A percentile compares a stretch with the other conserved stretches of the same genome.
Conservation (phyloP, 2,888 invertebrate species). For the Scaptomyza flava region DNA sequence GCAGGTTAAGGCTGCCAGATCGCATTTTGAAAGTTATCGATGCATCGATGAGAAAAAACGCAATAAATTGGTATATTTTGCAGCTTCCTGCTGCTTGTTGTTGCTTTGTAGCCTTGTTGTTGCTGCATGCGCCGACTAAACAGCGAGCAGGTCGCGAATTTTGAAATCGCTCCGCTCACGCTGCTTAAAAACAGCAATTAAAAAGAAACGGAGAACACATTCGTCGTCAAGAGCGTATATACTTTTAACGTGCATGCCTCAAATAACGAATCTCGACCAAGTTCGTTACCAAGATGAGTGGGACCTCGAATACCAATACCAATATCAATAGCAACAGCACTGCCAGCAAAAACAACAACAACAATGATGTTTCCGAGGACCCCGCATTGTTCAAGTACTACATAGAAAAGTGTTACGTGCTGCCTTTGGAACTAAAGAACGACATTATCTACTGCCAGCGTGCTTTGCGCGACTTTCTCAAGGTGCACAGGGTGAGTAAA, state of each 20-base stretch:
- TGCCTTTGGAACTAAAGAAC: conserved; percentile 81
- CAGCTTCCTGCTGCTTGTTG: conserved; percentile 59
- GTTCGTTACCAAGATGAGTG: conserved; percentile 48
- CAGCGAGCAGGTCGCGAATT: conserved; percentile 54
- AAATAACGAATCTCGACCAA: conserved; percentile 27
- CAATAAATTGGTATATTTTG: conserved; percentile 46
- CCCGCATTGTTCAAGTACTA: conserved; percentile 64
- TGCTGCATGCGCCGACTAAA: conserved; percentile 48
- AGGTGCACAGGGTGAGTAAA: conserved; percentile 82
- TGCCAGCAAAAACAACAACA: conserved; percentile 11
- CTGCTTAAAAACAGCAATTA: conserved; percentile 5
- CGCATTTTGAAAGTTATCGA: conserved; percentile 23
- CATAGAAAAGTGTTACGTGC: conserved; percentile 75
- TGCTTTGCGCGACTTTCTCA: conserved; percentile 80
- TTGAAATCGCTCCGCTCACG: conserved; percentile 41
- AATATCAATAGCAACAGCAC: conserved; percentile 5
- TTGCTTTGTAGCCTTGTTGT: conserved; percentile 54
- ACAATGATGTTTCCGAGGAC: conserved; percentile 30
- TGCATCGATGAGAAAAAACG: conserved; percentile 30
- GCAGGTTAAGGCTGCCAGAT: conserved; percentile 20
- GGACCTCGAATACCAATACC: conserved; percentile 8
- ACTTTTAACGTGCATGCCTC: conserved; percentile 7
- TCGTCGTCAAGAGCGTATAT: not conserved
- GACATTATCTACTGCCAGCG: conserved; percentile 84
- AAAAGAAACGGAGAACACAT: conserved; percentile 2